These are phyloP conservation scores for Phocoena sinus DNA, from an alignment of 2,113 vertebrate species.

Conservation along the genomic window DNA sequence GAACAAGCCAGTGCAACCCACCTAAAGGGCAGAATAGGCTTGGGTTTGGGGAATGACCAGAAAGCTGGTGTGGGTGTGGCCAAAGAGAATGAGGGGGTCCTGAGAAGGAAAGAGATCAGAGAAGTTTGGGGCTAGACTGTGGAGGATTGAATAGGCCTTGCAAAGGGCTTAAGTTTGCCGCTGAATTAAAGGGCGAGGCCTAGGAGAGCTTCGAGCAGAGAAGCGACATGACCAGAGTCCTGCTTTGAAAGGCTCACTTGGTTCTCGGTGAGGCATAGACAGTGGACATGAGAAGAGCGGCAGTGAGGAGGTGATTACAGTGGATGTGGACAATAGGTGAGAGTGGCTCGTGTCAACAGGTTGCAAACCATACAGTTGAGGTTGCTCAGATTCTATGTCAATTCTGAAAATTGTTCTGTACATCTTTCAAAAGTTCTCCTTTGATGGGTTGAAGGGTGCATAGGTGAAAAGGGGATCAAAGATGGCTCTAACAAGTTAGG, in stretches of 20 bases:
- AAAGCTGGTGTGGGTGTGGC: accelerated
- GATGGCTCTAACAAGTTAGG: not conserved
- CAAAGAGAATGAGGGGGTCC: not conserved
- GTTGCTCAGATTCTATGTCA: too few relatives aligned
- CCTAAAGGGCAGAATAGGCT: not conserved
- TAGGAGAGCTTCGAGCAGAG: not conserved
- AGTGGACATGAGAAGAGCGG: not conserved
- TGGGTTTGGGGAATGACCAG: not conserved
- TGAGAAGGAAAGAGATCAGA: not conserved
- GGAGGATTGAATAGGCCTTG: not conserved
- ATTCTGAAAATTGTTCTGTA: not conserved
- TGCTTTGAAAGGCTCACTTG: too few relatives aligned
- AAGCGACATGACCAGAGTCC: too few relatives aligned
- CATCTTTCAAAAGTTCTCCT: not conserved
- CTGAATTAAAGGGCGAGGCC: not conserved
- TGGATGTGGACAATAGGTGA: accelerated
- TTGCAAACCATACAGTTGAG: too few relatives aligned
- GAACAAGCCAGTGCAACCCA: not conserved
- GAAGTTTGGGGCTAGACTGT: accelerated
- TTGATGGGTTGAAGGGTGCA: not conserved
- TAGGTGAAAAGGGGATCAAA: not conserved
- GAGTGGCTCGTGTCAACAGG: too few relatives aligned
- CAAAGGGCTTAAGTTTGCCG: not conserved
- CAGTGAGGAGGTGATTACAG: not conserved
- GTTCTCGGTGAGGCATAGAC: not conserved